Evolutionary conservation across 2,797 vertebrate genomes (phyloP), one percentile per base, ranked within the genome.

Genomic region (Anguilla megastoma): DNA sequence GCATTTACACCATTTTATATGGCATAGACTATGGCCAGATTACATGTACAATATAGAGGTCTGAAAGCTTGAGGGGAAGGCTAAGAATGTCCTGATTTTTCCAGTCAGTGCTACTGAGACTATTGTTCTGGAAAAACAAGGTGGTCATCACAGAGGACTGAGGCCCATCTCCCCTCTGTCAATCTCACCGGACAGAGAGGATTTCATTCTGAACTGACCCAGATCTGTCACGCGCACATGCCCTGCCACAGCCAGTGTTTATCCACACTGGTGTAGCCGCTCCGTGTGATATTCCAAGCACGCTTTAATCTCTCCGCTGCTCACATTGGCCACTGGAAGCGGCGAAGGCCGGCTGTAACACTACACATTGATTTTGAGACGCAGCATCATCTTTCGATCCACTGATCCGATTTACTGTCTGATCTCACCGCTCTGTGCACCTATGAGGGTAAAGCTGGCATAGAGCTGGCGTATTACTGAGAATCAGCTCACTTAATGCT

Each of bases 231-330:
- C 80, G 76, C 45, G 60, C 36, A n/a, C 63, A n/a, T 56, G 36
- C 9, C 33, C 84, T 16, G 30, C 48, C 48, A 50, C 7, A 10
- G 80, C 88, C 87, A 56, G 87, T 91, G 90, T 89, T 89, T 90
- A 86, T 84, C 85, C 85, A 52, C 80, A 60, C 56, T 5, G 54
- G 24, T 89, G 71, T n/a, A 66, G 58, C 71, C 80, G 84, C 52
- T 83, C 3, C 0, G 63, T 87, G 86, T 86, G 89, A 86, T 82
- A 90, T 89, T 87, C 83, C 82, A 86, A 85, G 88, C 90, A 89
- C 89, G 89, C 86, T 86, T 87, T 90, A 56, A 84, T 89, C 86
- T 90, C 87, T 88, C 85, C 58, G 86, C 86, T 86, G 88, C 86
- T 87, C 90, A 52, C 60, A 58, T 24, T 45, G 87, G n/a, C n/a